phyloP scores from a whole-genome alignment of 1,140 invertebrate genomes.

The Rhopalosiphum maidis region DNA sequence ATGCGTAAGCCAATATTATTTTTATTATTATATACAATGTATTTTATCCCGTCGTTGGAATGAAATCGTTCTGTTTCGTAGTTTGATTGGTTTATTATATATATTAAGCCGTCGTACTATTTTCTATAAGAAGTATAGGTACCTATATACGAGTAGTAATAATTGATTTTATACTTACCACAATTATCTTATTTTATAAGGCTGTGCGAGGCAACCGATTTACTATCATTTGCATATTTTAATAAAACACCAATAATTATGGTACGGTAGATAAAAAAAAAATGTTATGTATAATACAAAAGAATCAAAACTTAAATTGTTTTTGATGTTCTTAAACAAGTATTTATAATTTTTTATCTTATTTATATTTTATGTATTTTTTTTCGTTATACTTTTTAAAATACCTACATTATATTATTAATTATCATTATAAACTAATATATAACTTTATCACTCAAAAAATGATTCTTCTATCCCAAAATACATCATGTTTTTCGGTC shows the following conservation, averaged over 20 bases:
- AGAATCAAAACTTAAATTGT: neutral
- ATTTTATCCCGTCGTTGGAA: neutral
- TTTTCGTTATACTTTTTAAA: neutral
- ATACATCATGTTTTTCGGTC: neutral
- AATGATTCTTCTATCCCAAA: neutral
- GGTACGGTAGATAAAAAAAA: neutral
- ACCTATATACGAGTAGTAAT: neutral
- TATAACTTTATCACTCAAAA: neutral
- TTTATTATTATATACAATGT: neutral
- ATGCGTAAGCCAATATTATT: neutral
- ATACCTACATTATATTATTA: neutral
- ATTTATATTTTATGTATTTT: neutral
- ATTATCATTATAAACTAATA: neutral
- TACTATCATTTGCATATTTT: neutral
- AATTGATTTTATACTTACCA: neutral
- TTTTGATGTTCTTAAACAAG: neutral
- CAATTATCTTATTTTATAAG: neutral
- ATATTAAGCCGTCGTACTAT: neutral
- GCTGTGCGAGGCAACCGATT: neutral
- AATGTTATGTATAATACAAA: neutral
- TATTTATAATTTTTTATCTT: neutral
- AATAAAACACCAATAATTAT: neutral
- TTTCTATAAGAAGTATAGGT: neutral
- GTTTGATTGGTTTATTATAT: neutral
- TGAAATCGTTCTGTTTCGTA: neutral